These are phyloP conservation scores for Drosophila emarginata DNA, from an alignment of 2,888 invertebrate species.

Conservation along the genomic window DNA sequence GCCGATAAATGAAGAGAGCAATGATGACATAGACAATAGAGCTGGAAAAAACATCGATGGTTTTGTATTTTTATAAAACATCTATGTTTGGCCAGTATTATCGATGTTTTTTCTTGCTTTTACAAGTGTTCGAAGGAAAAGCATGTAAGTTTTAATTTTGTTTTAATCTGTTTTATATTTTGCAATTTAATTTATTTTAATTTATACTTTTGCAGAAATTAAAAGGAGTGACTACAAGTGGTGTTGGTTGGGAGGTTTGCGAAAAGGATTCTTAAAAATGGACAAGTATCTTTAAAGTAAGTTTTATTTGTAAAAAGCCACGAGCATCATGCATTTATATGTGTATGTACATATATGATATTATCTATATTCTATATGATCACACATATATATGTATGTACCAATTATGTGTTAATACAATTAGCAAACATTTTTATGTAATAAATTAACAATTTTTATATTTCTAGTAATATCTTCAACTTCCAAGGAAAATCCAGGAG, in stretches of 20 bases:
- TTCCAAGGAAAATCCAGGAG: not conserved
- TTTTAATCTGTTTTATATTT: not conserved
- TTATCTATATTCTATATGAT: not conserved
- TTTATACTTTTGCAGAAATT: not conserved
- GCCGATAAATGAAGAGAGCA: no score
- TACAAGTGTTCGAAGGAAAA: not conserved
- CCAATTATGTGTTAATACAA: not conserved
- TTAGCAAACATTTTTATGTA: conserved; percentile 1
- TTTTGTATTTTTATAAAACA: not conserved
- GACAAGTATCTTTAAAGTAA: not conserved
- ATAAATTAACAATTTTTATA: not conserved
- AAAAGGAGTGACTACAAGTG: not conserved
- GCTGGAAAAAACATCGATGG: not conserved
- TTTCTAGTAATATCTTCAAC: not conserved
- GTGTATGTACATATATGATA: not conserved
- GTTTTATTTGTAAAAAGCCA: not conserved
- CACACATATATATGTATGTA: not conserved
- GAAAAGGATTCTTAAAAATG: not conserved
- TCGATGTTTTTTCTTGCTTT: not conserved
- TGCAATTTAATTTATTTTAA: not conserved
- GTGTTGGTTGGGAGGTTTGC: not conserved
- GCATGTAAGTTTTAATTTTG: not conserved
- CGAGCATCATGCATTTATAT: not conserved
- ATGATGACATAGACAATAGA: no score
- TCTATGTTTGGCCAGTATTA: not conserved